Conservation (phyloP, 2,113 vertebrate species). For the Apodemus speciosus region DNA sequence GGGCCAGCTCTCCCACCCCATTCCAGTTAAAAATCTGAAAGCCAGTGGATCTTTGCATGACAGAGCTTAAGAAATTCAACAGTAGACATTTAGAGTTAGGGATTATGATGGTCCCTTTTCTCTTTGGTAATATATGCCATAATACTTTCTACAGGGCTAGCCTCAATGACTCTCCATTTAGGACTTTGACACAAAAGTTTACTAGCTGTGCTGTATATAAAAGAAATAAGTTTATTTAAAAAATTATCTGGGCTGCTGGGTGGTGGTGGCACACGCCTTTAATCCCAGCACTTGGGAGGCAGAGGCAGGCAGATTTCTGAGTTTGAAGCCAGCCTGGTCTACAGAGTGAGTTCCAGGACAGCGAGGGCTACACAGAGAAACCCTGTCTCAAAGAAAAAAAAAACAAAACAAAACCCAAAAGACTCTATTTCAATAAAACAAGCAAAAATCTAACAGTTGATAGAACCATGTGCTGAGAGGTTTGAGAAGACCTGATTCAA, state of each 20-base stretch:
- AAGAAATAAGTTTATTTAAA: not conserved
- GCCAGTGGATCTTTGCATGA: not conserved
- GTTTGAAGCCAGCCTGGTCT: too few species aligned
- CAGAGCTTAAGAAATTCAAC: not conserved
- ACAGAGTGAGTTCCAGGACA: too few species aligned
- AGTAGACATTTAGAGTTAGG: not conserved
- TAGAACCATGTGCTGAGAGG: not conserved
- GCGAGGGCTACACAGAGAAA: too few species aligned
- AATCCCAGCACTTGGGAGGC: too few species aligned
- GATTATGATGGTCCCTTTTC: not conserved
- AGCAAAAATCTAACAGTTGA: not conserved
- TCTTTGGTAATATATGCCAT: not conserved
- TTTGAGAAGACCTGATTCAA: not conserved
- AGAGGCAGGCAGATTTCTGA: too few species aligned
- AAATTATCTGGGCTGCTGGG: not conserved
- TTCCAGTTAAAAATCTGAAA: too few species aligned
- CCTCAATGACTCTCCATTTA: not conserved
- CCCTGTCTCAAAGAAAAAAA: too few species aligned
- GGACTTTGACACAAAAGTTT: not conserved
- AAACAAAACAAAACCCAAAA: too few species aligned
- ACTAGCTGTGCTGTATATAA: not conserved
- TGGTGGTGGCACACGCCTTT: too few species aligned
- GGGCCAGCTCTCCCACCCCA: too few species aligned
- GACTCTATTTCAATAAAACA: not conserved
- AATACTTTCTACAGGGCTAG: not conserved